Percentiles rank a stretch among this genome's conserved stretches.
These are phyloP conservation scores for Mastomys natalensis DNA, from an alignment of 2,113 vertebrate genomes.

Conservation along the genomic window DNA sequence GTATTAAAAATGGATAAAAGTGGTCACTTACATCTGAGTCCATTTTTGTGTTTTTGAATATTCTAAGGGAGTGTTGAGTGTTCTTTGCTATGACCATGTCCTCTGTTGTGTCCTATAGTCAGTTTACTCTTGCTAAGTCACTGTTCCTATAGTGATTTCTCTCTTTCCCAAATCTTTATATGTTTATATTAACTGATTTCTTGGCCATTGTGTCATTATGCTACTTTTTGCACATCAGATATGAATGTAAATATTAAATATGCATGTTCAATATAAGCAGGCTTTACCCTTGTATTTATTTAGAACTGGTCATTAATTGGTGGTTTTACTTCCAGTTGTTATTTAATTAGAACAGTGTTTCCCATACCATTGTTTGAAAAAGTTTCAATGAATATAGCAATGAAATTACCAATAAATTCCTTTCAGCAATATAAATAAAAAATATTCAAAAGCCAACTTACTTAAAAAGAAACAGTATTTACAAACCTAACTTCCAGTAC, in stretches of 20 bases:
- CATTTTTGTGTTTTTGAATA: background rate
- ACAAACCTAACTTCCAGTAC: background rate
- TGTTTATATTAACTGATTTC: background rate
- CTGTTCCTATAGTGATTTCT: accelerated
- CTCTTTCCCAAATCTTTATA: background rate
- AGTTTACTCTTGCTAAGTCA: background rate
- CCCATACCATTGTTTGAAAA: background rate
- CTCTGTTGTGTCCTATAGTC: accelerated
- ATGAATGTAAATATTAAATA: background rate
- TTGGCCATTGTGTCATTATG: background rate
- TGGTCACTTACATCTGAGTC: background rate
- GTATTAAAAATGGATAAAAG: background rate
- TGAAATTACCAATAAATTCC: background rate
- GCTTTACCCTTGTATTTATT: background rate
- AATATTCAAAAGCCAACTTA: background rate
- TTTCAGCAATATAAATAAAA: background rate
- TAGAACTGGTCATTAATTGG: background rate
- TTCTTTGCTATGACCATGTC: background rate
- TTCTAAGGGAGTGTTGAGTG: background rate
- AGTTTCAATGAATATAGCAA: background rate
- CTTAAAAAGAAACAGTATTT: background rate
- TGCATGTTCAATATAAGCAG: background rate
- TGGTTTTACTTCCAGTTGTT: too few species aligned
- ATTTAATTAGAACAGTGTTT: background rate
- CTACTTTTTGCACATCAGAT: background rate